Evolutionary conservation across 2,888 invertebrate genomes (phyloP), one percentile per base, ranked within the genome.

Genomic region (Pyrgus malvae): DNA sequence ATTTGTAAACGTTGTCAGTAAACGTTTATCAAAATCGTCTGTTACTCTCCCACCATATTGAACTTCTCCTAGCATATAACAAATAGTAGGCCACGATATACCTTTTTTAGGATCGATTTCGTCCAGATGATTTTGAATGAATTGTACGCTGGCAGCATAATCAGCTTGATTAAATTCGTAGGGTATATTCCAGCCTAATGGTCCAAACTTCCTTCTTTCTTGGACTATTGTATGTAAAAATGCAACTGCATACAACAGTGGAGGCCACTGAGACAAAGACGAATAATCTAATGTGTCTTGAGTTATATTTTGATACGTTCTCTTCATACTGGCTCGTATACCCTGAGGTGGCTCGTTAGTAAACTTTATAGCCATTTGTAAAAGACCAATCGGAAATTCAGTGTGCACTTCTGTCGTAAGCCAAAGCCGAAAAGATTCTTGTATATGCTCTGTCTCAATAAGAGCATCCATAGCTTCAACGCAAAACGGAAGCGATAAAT

Each of bases 261-360:
- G 97, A 3, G 98, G 98, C 98, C 98, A 99, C 78, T 98, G 98
- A 0, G 94, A 90, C 69, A 98, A 94, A 0, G 96, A 94, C 8
- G 98, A 97, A 75, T 97, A 97, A 78, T 99, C 99, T 67, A 98
- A 88, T 55, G 95, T 95, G 76, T 98, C 98, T 90, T 97, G 98
- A 0, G 95, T 96, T 8, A 98, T 93, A 56, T 85, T 90, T 83
- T 97, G 97, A 74, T 98, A 99, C 0, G 98, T 98, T 75, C 98
- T 92, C 78, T 97, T 98, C 88, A 99, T 92, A 76, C 98, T 98
- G 8, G 98, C 98, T 68, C 88, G 67, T 40, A 98, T 97, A 6
- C 98, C 99, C 91, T 98, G 97, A 0, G 99, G 98, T 9, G 98
- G 98, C 85, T 99, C 99, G 78, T 98, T 98, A 1, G 99, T 99